A percentile compares a stretch with the other conserved stretches of the same genome.
phyloP scores from a whole-genome alignment of 1,140 invertebrate genomes.

The Hestina assimilis region DNA sequence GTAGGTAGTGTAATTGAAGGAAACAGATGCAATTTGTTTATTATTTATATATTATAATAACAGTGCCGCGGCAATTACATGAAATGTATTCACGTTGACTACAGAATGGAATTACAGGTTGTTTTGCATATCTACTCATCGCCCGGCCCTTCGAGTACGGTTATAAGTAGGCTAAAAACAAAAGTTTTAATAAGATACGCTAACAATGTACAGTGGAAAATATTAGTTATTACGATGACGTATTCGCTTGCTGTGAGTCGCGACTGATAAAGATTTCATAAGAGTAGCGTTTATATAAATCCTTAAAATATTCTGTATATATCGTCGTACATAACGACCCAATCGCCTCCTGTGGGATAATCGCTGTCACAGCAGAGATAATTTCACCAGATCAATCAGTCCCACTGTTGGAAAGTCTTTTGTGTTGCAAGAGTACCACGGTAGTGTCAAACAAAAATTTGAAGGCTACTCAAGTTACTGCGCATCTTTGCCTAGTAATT shows the following conservation, averaged over 20 bases:
- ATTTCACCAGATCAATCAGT: no score
- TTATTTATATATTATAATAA: conserved; percentile 66
- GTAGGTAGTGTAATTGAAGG: conserved; percentile 36
- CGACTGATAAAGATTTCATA: conserved; percentile 21
- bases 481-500: no score
- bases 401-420: no score
- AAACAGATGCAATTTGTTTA: conserved; percentile 54
- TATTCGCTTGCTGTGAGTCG: conserved; percentile 10
- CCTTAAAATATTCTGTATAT: no score
- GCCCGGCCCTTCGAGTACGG: conserved; percentile 23
- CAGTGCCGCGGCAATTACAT: conserved; percentile 40
- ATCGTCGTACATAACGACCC: no score
- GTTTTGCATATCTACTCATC: conserved; percentile 50
- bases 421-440: no score
- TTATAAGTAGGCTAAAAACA: conserved; percentile 53
- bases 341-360: no score
- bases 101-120: conserved; percentile 36
- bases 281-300: conserved; percentile 29
- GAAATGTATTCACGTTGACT: conserved; percentile 37
- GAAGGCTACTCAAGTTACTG: no score
- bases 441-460: no score
- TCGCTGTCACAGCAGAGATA: no score
- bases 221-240: conserved; percentile 62
- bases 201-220: conserved; percentile 66
- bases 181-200: conserved; percentile 58